A percentile compares a stretch with the other conserved stretches of the same genome.
phyloP scores from a whole-genome alignment of 2,797 vertebrate species.

The Malurus splendens region DNA sequence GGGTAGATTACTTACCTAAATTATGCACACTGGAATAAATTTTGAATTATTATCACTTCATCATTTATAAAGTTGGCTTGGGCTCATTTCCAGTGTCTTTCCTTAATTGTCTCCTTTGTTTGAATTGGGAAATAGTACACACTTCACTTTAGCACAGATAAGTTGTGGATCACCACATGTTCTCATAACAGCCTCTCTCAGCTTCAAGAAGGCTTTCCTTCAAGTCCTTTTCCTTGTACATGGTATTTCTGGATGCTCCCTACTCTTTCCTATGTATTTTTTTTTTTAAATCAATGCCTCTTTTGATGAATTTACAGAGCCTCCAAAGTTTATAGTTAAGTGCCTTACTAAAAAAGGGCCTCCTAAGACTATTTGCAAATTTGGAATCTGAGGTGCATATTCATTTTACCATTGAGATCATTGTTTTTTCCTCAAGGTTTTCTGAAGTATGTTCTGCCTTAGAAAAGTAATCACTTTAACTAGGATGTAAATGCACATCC shows the following conservation, averaged over 20 bases:
- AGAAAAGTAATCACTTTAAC: background rate
- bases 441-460: background rate
- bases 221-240: background rate
- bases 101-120: background rate
- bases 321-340: rapidly evolving
- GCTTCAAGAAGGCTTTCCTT: background rate
- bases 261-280: background rate
- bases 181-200: background rate
- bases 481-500: background rate
- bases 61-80: background rate
- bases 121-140: background rate
- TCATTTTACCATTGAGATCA: background rate
- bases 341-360: background rate
- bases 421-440: background rate
- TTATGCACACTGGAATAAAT: background rate
- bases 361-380: background rate
- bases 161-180: rapidly evolving
- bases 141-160: background rate
- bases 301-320: background rate
- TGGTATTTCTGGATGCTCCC: background rate
- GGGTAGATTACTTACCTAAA: background rate
- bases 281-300: background rate
- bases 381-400: background rate
- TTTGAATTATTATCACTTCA: background rate
- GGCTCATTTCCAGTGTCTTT: background rate